Evolutionary conservation across 1,140 invertebrate species (phyloP).

Genomic region (Drosophila melanogaster): Release_6_plus_ISO1_MT NC_004354.4:18313501-18314000

Average conservation of each 20-base stretch:
- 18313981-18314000: too few species aligned
- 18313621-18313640: too few species aligned
- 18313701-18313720: conserved; percentile 25
- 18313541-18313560: conserved; percentile 30
- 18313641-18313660: conserved; percentile 2
- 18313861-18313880: too few species aligned
- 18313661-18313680: conserved; percentile 29
- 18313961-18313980: too few species aligned
- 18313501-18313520: conserved; percentile 29
- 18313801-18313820: neutral
- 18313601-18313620: neutral
- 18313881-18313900: too few species aligned
- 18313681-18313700: conserved; percentile 25
- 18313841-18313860: too few species aligned
- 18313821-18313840: too few species aligned
- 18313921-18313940: too few species aligned
- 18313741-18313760: conserved; percentile 12
- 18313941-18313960: too few species aligned
- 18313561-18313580: conserved; percentile 14
- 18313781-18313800: neutral
- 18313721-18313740: conserved; percentile 15
- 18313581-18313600: conserved; percentile 14
- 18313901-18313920: too few species aligned
- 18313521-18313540: conserved; percentile 20
- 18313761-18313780: conserved; percentile 9